Percentiles rank a stretch among this genome's conserved stretches.
Evolutionary conservation across 2,797 vertebrate species (phyloP).

Genomic region (Sebastes itinus): DNA sequence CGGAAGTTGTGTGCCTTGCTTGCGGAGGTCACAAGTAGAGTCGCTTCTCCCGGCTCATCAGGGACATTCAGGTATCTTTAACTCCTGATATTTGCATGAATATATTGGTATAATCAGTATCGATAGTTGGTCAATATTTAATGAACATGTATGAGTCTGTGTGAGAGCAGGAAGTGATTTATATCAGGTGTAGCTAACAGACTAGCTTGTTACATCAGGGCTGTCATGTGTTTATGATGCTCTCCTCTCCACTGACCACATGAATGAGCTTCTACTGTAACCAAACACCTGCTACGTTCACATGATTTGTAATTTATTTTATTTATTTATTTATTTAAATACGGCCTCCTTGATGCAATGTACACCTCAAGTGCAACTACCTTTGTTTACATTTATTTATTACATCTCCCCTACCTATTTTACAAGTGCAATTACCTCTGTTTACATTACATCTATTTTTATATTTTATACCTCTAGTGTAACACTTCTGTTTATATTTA

Average conservation of each 20-base stretch:
- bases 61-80: constrained; percentile 8
- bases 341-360: too few species aligned
- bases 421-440: too few species aligned
- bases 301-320: neutral
- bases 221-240: neutral
- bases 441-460: too few species aligned
- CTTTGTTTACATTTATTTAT: too few species aligned
- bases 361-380: too few species aligned
- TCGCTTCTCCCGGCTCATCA: accelerated
- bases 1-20: constrained; percentile 30
- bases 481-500: too few species aligned
- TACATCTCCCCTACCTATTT: too few species aligned
- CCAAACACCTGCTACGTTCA: neutral
- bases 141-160: accelerated
- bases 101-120: neutral
- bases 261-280: neutral
- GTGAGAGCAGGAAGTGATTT: neutral
- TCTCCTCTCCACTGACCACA: neutral
- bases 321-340: too few species aligned
- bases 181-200: neutral
- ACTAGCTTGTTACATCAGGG: neutral
- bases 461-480: too few species aligned
- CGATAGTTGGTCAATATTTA: accelerated
- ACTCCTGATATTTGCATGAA: neutral
- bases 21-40: constrained; percentile 58